Evolutionary conservation across 2,113 vertebrate species (phyloP), one percentile per base, ranked within the genome.

Genomic region (Aegotheles bennettii): DNA sequence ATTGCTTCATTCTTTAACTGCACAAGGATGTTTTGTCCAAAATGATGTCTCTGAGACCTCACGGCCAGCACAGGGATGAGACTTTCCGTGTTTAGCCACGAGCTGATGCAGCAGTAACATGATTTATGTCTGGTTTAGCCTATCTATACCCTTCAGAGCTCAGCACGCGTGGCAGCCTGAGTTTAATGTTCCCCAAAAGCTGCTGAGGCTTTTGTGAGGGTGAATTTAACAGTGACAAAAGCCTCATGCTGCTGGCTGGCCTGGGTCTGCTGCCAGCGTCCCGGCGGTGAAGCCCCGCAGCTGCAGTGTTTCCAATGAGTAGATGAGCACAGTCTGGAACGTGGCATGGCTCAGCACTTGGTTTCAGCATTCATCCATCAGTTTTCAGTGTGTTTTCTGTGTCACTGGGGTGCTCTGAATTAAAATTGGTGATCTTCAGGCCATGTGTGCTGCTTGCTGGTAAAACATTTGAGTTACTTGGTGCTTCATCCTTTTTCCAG

Each of bases 371-470:
- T 86, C 38, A 81, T 26, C 42, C 43, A 17, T 0, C 33, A 20
- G 17, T 13, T 78, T 45, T 70, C 24, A 5, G 28, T 45, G n/a
- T 2, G 0, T 92, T 89, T 81, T 48, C 31, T 38, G 16, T 26
- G 40, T 82, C 43, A 11, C 5, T 4, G 11, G 20, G 40, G 9
- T 2, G 0, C 21, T 48, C 9, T 33, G 60, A n/a, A 45, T 75
- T 71, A n/a, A 82, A 60, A 51, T 21, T 7, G 2, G 19, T 21
- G 7, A 13, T 65, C 13, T 42, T 76, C 48, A n/a, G 13, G 10
- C 8, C 40, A 14, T 0, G 0, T 20, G 5, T 6, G 18, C 45
- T 28, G 26, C 50, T 47, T 47, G 13, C n/a, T 15, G 20, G 31
- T 67, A 47, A 82, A 67, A 70, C 36, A 4, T 53, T 75, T 25